Conservation (phyloP, 2,888 invertebrate genomes). For the Caenorhabditis virilis region DNA sequence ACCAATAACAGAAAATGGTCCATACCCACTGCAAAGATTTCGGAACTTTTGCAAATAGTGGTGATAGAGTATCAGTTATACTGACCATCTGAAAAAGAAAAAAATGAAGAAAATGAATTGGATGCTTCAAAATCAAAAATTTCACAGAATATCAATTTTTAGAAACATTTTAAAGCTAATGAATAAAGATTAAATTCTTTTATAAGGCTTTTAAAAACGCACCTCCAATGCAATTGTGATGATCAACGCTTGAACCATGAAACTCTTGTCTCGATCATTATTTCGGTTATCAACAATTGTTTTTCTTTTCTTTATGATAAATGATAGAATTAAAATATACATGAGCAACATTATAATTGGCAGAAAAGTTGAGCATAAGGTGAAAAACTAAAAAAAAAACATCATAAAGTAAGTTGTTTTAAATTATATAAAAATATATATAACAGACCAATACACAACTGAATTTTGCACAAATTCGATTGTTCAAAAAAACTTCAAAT, state of each 20-base stretch:
- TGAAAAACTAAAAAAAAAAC: no score
- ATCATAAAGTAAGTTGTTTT: no score
- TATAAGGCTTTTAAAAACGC: neutral
- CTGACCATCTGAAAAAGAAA: constrained; percentile 18
- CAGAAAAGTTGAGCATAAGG: constrained; percentile 29
- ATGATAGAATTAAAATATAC: constrained; percentile 33
- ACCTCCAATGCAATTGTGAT: constrained; percentile 42
- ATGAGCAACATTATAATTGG: constrained; percentile 41
- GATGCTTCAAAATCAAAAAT: no score
- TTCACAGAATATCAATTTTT: no score
- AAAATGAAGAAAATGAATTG: neutral
- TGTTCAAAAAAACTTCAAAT: no score
- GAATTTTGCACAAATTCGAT: no score
- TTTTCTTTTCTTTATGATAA: constrained; percentile 37
- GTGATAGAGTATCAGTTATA: constrained; percentile 23
- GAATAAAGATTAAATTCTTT: no score
- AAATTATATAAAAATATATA: no score
- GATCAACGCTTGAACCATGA: constrained; percentile 41
- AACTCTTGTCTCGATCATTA: constrained; percentile 18
- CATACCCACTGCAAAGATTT: constrained; percentile 30
- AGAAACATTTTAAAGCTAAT: no score
- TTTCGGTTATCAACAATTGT: constrained; percentile 13
- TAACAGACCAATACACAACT: no score
- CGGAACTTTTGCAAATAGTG: constrained; percentile 9
- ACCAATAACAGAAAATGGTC: constrained; percentile 37